Evolutionary conservation across 2,113 vertebrate genomes (phyloP).

Genomic region (Mugil cephalus): DNA sequence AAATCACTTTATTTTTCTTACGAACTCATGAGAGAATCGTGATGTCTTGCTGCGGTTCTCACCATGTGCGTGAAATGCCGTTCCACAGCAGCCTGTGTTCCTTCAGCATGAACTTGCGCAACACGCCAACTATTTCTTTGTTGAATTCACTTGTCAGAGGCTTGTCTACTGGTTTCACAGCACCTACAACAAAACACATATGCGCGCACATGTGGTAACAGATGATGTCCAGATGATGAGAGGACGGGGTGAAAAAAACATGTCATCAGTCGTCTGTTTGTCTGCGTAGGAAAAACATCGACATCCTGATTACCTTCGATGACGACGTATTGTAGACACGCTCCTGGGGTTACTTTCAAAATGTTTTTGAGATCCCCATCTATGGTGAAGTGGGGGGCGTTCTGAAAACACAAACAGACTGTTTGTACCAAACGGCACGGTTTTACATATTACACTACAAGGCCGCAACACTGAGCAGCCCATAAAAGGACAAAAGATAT

Average conservation of each 20-base stretch:
- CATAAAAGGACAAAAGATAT: background rate
- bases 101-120: slow-evolving; percentile 87
- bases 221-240: slow-evolving; percentile 12
- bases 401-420: slow-evolving; percentile 74
- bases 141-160: slow-evolving; percentile 86
- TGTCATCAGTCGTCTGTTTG: background rate
- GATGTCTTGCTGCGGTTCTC: slow-evolving; percentile 47
- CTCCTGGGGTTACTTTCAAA: slow-evolving; percentile 83
- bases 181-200: slow-evolving; percentile 74
- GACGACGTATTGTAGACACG: slow-evolving; percentile 86
- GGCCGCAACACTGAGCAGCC: background rate
- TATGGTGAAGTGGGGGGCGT: slow-evolving; percentile 86
- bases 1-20: too few species aligned
- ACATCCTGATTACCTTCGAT: slow-evolving; percentile 86
- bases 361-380: slow-evolving; percentile 79
- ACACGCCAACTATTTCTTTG: slow-evolving; percentile 85
- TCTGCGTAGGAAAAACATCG: slow-evolving; percentile 5
- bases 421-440: background rate
- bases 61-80: slow-evolving; percentile 86
- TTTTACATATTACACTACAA: background rate
- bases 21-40: background rate
- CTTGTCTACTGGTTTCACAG: slow-evolving; percentile 83
- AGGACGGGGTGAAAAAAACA: background rate
- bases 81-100: slow-evolving; percentile 92
- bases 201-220: background rate